These are phyloP conservation scores for Ophioninae sp. DNA, from an alignment of 2,888 invertebrate species.

Conservation along the genomic window DNA sequence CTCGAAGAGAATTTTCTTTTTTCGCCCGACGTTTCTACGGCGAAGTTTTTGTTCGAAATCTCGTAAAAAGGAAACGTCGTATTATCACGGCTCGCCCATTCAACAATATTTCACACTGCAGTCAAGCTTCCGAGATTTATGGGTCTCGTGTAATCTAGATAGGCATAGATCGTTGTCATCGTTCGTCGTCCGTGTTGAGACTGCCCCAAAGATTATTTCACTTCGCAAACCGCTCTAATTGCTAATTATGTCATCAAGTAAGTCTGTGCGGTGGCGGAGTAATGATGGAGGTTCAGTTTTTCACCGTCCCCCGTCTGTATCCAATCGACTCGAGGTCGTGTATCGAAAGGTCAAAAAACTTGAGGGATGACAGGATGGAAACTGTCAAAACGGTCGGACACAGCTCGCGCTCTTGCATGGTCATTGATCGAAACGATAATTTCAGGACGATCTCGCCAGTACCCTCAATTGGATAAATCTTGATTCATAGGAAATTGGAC, in stretches of 20 bases:
- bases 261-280: constrained; percentile 8
- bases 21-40: constrained; percentile 10
- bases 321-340: background rate
- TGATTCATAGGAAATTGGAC: constrained; percentile 1
- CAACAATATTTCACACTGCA: constrained; percentile 1
- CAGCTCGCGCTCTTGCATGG: background rate
- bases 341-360: background rate
- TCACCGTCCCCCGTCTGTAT: background rate
- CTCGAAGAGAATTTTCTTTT: constrained; percentile 37
- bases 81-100: background rate
- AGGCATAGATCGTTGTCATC: background rate
- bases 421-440: background rate
- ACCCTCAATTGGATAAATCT: background rate
- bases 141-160: background rate
- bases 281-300: constrained; percentile 9
- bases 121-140: background rate
- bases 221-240: constrained; percentile 40
- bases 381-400: too few species aligned
- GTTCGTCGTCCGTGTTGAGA: background rate
- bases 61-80: constrained; percentile 22
- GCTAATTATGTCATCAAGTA: constrained; percentile 33
- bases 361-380: background rate
- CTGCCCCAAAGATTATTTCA: constrained; percentile 40
- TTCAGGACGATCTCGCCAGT: background rate
- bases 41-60: constrained; percentile 42